Percentiles rank a stretch among this genome's conserved stretches.
Evolutionary conservation across 2,888 invertebrate species (phyloP).

Genomic region (Eulithis prunata): DNA sequence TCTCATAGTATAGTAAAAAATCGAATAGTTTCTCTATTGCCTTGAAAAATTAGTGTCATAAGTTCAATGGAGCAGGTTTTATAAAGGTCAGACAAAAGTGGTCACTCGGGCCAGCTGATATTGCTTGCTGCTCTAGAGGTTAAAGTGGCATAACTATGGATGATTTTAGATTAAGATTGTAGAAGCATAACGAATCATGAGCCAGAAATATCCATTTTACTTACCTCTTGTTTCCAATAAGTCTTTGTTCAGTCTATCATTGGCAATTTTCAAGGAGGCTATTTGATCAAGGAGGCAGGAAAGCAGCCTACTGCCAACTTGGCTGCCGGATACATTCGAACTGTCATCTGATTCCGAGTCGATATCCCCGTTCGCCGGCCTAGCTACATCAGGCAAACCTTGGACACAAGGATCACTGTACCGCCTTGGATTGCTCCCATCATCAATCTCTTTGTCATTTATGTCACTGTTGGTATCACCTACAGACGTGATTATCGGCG

Average conservation of each 20-base stretch:
- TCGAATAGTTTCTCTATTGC: too few relatives aligned
- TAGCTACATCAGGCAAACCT: constrained; percentile 72
- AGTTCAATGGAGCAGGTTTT: too few relatives aligned
- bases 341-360: constrained; percentile 82
- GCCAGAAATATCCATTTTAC: constrained; percentile 36
- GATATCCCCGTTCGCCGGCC: constrained; percentile 77
- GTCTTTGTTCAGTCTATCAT: constrained; percentile 90
- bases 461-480: constrained; percentile 78
- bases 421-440: constrained; percentile 82
- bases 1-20: too few relatives aligned
- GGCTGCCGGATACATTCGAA: constrained; percentile 80
- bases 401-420: constrained; percentile 88
- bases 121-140: too few relatives aligned
- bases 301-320: constrained; percentile 84
- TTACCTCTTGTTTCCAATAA: constrained; percentile 89
- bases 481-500: constrained; percentile 86
- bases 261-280: constrained; percentile 87
- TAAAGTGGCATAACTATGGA: neutral
- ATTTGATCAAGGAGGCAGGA: constrained; percentile 90
- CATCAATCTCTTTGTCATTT: constrained; percentile 80
- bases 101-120: too few relatives aligned
- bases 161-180: constrained; percentile 13
- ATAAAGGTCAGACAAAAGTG: too few relatives aligned
- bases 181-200: constrained; percentile 35
- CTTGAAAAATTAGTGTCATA: too few relatives aligned